Evolutionary conservation across 2,888 invertebrate genomes (phyloP).

Genomic region (Hylaea fasciaria): DNA sequence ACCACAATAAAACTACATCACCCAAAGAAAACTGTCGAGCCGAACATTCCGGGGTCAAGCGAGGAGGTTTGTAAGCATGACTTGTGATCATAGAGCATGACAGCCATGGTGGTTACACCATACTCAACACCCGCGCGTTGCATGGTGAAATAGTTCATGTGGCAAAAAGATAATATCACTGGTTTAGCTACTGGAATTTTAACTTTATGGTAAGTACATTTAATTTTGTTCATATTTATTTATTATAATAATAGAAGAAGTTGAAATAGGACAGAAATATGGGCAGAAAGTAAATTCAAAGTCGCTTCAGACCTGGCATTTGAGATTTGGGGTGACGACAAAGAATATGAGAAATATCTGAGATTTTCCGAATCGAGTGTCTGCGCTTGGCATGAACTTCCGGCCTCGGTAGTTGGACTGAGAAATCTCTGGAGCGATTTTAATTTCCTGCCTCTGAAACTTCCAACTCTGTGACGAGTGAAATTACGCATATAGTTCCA

Average conservation of each 20-base stretch:
- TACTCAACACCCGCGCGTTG: background rate
- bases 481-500: background rate
- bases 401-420: constrained; percentile 16
- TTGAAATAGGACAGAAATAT: too few relatives aligned
- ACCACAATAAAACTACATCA: too few relatives aligned
- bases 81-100: constrained; percentile 6
- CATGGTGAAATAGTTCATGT: background rate
- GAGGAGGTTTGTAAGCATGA: constrained; percentile 13
- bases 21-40: too few relatives aligned
- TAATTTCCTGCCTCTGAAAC: constrained; percentile 30
- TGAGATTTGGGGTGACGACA: background rate
- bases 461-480: background rate
- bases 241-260: too few relatives aligned
- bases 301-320: background rate
- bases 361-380: constrained; percentile 10
- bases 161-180: background rate
- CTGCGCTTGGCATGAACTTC: constrained; percentile 25
- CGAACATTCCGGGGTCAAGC: background rate
- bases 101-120: background rate
- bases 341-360: constrained; percentile 10
- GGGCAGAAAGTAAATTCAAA: too few relatives aligned
- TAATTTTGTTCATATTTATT: too few relatives aligned
- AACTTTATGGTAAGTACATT: too few relatives aligned
- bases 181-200: background rate
- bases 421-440: constrained; percentile 23